Percentiles rank a stretch among this genome's conserved stretches.
These are phyloP conservation scores for Solea solea DNA, from an alignment of 2,113 vertebrate species.

Conservation along the genomic window DNA sequence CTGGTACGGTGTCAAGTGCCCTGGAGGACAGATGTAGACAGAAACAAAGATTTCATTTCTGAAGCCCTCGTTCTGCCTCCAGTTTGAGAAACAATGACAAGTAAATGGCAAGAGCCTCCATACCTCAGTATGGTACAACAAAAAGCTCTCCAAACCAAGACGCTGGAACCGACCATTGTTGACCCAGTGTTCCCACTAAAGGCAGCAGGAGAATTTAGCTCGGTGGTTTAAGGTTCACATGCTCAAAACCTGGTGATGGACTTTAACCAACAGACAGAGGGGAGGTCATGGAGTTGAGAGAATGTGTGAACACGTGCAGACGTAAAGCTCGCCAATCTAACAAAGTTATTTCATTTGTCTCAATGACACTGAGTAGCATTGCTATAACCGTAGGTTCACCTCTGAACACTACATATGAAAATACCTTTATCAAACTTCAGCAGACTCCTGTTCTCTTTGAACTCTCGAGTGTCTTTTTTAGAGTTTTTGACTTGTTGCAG, in stretches of 20 bases:
- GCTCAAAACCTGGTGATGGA: constrained; percentile 11
- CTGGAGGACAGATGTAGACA: constrained; percentile 51
- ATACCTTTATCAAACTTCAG: background rate
- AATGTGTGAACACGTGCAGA: constrained; percentile 6
- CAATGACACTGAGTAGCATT: too few relatives aligned
- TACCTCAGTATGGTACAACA: constrained; percentile 10
- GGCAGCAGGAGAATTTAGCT: background rate
- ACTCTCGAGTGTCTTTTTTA: background rate
- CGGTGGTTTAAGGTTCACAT: constrained; percentile 1
- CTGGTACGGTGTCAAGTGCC: constrained; percentile 57
- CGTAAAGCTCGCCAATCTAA: too few relatives aligned
- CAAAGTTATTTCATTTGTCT: too few relatives aligned
- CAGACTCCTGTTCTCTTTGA: background rate
- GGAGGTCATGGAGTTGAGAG: constrained; percentile 12
- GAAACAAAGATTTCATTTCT: constrained; percentile 27
- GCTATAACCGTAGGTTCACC: background rate
- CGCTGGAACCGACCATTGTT: constrained; percentile 29
- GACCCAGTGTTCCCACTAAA: constrained; percentile 17
- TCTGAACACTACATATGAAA: background rate
- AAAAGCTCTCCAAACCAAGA: constrained; percentile 9
- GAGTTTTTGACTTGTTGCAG: background rate
- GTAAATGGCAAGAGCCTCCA: constrained; percentile 5
- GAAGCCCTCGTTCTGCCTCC: constrained; percentile 14
- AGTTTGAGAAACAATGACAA: constrained; percentile 19
- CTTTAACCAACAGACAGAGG: background rate